A percentile compares a stretch with the other conserved stretches of the same genome.
Evolutionary conservation across 1,140 invertebrate species (phyloP).

Genomic region (Drosophila cardini): DNA sequence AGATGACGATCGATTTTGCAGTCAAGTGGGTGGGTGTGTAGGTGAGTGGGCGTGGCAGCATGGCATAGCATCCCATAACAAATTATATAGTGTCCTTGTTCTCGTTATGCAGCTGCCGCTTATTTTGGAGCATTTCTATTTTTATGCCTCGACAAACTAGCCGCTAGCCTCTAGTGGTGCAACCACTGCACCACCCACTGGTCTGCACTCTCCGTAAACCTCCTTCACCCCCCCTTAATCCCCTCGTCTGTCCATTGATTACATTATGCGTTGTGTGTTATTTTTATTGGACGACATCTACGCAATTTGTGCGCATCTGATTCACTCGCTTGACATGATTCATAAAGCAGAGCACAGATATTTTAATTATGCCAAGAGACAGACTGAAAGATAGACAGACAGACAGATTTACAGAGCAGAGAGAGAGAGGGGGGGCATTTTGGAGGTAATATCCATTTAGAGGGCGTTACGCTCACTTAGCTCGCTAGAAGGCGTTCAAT

Average conservation of each 20-base stretch:
- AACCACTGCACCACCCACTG: conserved; percentile 2
- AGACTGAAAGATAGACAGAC: not conserved
- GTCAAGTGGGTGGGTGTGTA: not conserved
- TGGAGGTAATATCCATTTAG: conserved; percentile 1
- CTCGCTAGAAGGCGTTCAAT: conserved; percentile 41
- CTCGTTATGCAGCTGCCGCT: conserved; percentile 55
- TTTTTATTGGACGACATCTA: conserved; percentile 56
- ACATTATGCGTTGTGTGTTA: conserved; percentile 57
- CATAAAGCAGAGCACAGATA: conserved; percentile 37
- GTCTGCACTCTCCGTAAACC: not conserved
- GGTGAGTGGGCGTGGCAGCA: conserved; percentile 28
- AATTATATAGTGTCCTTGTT: conserved; percentile 66
- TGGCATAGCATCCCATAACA: conserved; percentile 24
- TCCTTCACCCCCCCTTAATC: too few relatives aligned
- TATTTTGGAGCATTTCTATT: conserved; percentile 76
- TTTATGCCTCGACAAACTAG: conserved; percentile 44
- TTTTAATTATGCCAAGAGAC: conserved; percentile 54
- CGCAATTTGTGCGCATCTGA: conserved; percentile 59
- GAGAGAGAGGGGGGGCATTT: not conserved
- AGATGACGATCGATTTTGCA: conserved; percentile 62
- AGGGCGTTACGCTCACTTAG: conserved; percentile 54
- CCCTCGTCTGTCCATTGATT: conserved; percentile 21
- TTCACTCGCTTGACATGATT: conserved; percentile 48
- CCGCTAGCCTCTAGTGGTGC: conserved; percentile 23
- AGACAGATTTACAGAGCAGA: not conserved